Evolutionary conservation across 2,113 vertebrate genomes (phyloP).

Genomic region (Gymnogyps californianus): DNA sequence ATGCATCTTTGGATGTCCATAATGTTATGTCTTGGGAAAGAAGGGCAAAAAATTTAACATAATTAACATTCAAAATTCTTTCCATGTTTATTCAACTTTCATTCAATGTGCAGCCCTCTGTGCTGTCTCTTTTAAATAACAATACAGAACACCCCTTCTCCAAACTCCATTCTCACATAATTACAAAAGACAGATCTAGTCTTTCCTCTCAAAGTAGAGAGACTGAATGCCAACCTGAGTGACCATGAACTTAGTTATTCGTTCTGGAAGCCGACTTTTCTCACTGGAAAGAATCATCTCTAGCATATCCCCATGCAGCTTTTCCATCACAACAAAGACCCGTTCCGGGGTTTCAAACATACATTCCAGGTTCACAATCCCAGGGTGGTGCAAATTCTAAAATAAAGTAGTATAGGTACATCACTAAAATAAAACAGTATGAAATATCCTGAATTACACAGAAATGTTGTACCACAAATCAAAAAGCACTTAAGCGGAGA

Average conservation of each 20-base stretch:
- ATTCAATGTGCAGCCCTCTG: background rate
- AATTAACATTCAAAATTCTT: background rate
- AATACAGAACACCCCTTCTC: background rate
- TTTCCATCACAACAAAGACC: slow-evolving; percentile 99
- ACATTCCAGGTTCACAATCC: slow-evolving; percentile 97
- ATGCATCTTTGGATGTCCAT: background rate
- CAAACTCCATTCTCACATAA: background rate
- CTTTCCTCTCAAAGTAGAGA: background rate
- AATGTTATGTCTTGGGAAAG: background rate
- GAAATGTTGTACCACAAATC: background rate
- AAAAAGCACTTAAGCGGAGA: background rate
- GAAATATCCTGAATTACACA: background rate
- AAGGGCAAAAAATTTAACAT: background rate
- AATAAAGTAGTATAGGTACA: background rate
- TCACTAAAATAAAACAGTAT: background rate
- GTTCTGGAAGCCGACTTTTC: slow-evolving; percentile 94
- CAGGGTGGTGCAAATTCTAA: slow-evolving; percentile 96
- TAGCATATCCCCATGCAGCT: slow-evolving; percentile 97
- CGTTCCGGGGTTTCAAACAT: slow-evolving; percentile 99
- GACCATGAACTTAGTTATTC: slow-evolving; percentile 97
- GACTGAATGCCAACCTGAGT: slow-evolving; percentile 83
- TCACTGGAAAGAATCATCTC: slow-evolving; percentile 99
- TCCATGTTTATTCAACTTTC: background rate
- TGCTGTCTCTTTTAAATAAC: background rate
- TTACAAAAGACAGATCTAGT: background rate